phyloP scores from a whole-genome alignment of 2,113 vertebrate species.

The Apodemus sylvaticus region DNA sequence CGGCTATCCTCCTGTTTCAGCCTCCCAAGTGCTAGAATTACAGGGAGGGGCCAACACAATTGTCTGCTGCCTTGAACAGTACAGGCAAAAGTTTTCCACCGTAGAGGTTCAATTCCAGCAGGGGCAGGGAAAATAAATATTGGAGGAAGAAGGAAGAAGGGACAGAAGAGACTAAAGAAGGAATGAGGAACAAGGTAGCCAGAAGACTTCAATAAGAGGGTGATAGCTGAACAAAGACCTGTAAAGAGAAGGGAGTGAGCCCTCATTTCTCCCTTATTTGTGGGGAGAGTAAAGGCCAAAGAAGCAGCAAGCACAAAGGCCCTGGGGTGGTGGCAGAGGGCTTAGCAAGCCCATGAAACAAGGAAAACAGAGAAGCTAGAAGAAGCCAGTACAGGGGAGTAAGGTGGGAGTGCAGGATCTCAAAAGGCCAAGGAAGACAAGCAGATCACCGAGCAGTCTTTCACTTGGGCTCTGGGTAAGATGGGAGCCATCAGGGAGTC shows the following conservation, averaged over 20 bases:
- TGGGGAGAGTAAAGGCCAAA: neutral
- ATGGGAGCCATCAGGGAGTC: neutral
- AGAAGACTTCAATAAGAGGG: conserved; percentile 20
- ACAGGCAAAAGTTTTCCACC: neutral
- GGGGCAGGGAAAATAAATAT: neutral
- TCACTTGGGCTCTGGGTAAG: neutral
- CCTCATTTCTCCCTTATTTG: neutral
- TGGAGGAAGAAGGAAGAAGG: neutral
- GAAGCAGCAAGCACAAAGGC: conserved; percentile 18
- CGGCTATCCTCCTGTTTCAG: neutral
- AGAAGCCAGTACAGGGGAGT: neutral
- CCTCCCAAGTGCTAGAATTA: neutral
- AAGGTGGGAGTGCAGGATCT: neutral
- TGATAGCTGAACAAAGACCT: neutral
- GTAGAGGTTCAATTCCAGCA: neutral
- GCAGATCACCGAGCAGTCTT: neutral
- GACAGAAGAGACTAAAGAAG: neutral
- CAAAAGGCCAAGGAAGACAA: neutral
- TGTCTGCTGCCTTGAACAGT: neutral
- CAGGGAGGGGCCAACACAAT: neutral
- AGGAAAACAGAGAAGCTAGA: neutral
- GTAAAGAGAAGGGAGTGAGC: neutral
- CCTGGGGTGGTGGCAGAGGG: neutral
- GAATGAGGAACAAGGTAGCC: neutral
- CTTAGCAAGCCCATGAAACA: neutral